These are phyloP conservation scores for Aricia agestis DNA, from an alignment of 1,140 invertebrate species.

Conservation along the genomic window DNA sequence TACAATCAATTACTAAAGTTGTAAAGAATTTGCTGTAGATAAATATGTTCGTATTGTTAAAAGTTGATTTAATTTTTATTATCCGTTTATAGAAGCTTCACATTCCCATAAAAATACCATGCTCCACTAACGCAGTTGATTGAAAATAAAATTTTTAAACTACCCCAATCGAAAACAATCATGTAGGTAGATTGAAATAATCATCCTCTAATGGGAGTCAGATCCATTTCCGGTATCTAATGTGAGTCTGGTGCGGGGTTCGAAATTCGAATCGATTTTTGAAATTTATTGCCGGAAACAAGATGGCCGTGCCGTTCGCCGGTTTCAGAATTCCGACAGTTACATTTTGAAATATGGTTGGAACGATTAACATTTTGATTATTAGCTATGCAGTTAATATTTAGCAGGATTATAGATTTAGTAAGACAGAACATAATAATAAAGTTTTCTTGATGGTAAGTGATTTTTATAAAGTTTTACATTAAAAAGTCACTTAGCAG, in stretches of 20 bases:
- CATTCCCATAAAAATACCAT: too few species aligned
- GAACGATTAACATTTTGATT: not conserved
- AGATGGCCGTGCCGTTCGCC: not conserved
- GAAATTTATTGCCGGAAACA: constrained; percentile 1
- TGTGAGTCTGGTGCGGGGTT: not conserved
- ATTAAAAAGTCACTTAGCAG: too few species aligned
- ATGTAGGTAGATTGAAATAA: constrained; percentile 1
- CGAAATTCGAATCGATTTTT: constrained; percentile 1
- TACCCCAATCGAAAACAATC: not conserved
- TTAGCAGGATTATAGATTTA: too few species aligned
- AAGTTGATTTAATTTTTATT: too few species aligned
- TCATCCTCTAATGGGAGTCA: not conserved
- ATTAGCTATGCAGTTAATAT: not conserved
- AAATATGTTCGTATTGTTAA: too few species aligned
- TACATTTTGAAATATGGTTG: not conserved
- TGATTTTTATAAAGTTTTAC: too few species aligned
- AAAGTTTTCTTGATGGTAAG: too few species aligned
- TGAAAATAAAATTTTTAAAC: too few species aligned
- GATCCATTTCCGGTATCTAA: not conserved
- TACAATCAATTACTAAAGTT: too few species aligned
- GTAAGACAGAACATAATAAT: not conserved
- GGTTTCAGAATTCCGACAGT: not conserved
- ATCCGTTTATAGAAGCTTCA: too few species aligned
- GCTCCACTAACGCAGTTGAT: too few species aligned
- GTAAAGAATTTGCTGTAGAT: too few species aligned